Conservation (phyloP, 2,888 invertebrate genomes). For the Pasiphila rectangulata region DNA sequence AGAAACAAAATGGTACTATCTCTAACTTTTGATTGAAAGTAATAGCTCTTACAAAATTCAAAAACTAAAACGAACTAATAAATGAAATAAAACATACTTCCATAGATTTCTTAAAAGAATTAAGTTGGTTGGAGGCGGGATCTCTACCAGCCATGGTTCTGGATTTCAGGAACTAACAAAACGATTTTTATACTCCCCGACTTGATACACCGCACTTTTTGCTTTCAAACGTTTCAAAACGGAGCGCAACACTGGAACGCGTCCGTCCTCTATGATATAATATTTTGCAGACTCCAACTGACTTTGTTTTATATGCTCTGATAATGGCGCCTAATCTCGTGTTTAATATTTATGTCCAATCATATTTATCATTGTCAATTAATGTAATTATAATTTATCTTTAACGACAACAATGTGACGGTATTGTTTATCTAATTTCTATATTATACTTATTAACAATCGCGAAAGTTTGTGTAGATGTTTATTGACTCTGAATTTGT, state of each 20-base stretch:
- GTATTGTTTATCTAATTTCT: background rate
- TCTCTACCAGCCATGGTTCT: slow-evolving; percentile 72
- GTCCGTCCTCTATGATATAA: slow-evolving; percentile 35
- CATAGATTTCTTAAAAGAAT: slow-evolving; percentile 79
- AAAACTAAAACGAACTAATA: background rate
- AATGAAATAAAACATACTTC: slow-evolving; percentile 82
- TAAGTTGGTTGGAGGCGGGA: slow-evolving; percentile 83
- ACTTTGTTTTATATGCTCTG: slow-evolving; percentile 21
- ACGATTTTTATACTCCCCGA: too few relatives aligned
- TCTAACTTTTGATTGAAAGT: too few relatives aligned
- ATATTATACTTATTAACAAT: too few relatives aligned
- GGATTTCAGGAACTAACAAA: too few relatives aligned
- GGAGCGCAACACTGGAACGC: slow-evolving; percentile 58
- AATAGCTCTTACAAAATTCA: background rate
- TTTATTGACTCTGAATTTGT: too few relatives aligned
- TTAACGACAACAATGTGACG: slow-evolving; percentile 1
- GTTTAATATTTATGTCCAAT: slow-evolving; percentile 8
- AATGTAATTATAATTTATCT: slow-evolving; percentile 1
- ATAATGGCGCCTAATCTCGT: slow-evolving; percentile 18
- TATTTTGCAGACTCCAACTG: background rate
- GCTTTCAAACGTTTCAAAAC: too few relatives aligned
- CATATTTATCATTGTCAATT: slow-evolving; percentile 7
- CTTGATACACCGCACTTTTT: too few relatives aligned
- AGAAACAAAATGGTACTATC: too few relatives aligned
- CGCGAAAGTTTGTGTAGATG: too few relatives aligned